Conservation (phyloP, 2,797 vertebrate species). For the Xenopus petersii region DNA sequence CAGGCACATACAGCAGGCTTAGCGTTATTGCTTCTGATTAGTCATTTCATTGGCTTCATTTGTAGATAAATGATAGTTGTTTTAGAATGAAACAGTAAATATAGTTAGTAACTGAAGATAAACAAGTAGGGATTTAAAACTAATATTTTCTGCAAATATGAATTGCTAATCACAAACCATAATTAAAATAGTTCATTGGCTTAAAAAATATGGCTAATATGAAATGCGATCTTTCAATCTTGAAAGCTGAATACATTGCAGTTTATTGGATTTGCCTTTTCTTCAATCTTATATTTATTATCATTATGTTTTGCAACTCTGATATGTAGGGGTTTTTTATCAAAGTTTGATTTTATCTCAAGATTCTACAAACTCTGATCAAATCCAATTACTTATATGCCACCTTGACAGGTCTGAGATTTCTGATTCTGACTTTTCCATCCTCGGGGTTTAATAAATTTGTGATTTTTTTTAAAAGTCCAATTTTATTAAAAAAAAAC, state of each 20-base stretch:
- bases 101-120: constrained; percentile 38
- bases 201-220: constrained; percentile 22
- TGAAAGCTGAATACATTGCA: neutral
- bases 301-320: no score
- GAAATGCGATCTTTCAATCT: neutral
- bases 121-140: constrained; percentile 41
- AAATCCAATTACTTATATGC: no score
- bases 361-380: no score
- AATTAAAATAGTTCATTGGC: constrained; percentile 40
- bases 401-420: no score
- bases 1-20: constrained; percentile 41
- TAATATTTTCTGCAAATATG: constrained; percentile 39
- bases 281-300: no score
- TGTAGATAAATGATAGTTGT: constrained; percentile 40
- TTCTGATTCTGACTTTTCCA: no score
- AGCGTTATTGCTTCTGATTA: constrained; percentile 39
- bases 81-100: constrained; percentile 40
- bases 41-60: constrained; percentile 35
- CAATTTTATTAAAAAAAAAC: no score
- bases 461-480: no score
- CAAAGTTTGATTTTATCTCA: no score
- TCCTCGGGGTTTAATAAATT: no score
- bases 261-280: no score
- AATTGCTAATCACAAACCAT: constrained; percentile 32
- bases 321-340: no score